Conservation (phyloP, 1,140 invertebrate species). For the Ruditapes philippinarum region DNA sequence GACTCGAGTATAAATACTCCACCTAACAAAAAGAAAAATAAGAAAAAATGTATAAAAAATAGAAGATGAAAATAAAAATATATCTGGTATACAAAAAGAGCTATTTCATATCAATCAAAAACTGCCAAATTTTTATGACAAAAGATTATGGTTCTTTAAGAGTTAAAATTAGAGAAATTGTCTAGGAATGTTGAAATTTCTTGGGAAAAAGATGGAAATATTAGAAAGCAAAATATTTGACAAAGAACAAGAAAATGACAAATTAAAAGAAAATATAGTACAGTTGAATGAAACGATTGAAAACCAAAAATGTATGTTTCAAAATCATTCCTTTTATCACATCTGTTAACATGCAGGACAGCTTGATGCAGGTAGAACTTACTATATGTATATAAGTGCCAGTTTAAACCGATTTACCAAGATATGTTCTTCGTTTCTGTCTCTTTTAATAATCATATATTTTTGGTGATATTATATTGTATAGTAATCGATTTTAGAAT, state of each 20-base stretch:
- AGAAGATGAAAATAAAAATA: background rate
- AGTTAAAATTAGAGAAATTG: background rate
- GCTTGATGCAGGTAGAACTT: no score
- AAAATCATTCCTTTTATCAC: no score
- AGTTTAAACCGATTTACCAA: no score
- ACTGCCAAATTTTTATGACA: background rate
- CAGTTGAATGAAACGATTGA: background rate
- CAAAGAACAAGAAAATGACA: conserved; percentile 17
- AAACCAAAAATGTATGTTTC: no score
- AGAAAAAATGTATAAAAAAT: background rate
- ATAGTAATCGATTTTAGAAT: no score
- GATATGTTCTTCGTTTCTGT: no score
- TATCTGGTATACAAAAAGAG: background rate
- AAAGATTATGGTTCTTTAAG: background rate
- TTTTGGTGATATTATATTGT: no score
- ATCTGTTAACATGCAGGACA: no score
- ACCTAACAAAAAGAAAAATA: background rate
- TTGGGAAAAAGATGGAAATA: background rate
- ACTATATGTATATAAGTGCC: no score
- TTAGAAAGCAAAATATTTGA: conserved; percentile 63
- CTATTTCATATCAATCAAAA: background rate
- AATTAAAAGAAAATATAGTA: background rate
- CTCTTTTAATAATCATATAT: no score
- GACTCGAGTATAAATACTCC: background rate
- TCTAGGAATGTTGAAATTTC: background rate